Conservation (phyloP, 1,140 invertebrate species). For the Ips nitidus region DNA sequence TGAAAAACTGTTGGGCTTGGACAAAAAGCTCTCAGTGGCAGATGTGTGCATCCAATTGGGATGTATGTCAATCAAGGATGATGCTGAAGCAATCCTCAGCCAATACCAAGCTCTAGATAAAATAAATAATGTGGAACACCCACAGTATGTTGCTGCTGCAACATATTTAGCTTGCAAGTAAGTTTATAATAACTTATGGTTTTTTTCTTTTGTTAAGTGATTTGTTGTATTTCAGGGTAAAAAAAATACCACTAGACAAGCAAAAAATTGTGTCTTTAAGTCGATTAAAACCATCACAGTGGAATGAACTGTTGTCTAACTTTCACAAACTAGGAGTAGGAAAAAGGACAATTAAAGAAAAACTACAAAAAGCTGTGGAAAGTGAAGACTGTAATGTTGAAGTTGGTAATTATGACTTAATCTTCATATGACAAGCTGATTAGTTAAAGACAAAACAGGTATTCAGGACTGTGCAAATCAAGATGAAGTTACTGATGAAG, state of each 20-base stretch:
- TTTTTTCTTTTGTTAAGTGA: neutral
- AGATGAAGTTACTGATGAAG: neutral
- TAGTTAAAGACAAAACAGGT: too few relatives aligned
- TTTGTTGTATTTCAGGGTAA: constrained; percentile 38
- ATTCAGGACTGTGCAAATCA: too few relatives aligned
- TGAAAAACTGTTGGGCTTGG: constrained; percentile 52
- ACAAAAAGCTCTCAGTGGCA: constrained; percentile 49
- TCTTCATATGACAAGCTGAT: too few relatives aligned
- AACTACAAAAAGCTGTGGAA: neutral
- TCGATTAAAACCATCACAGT: constrained; percentile 51
- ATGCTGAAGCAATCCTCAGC: constrained; percentile 49
- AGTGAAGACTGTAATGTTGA: neutral
- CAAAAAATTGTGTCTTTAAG: constrained; percentile 50
- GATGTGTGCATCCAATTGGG: constrained; percentile 53
- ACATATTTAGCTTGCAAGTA: constrained; percentile 53
- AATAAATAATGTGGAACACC: constrained; percentile 49
- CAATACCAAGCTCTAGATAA: constrained; percentile 47
- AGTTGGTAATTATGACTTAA: neutral
- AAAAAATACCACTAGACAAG: constrained; percentile 50
- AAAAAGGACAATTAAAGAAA: constrained; percentile 3
- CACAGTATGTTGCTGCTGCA: constrained; percentile 54
- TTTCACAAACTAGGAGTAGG: constrained; percentile 49
- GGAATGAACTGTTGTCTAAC: constrained; percentile 49
- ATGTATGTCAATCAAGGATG: constrained; percentile 49
- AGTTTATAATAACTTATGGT: neutral